phyloP scores from a whole-genome alignment of 2,888 invertebrate genomes.

The Salpingus planirostris region DNA sequence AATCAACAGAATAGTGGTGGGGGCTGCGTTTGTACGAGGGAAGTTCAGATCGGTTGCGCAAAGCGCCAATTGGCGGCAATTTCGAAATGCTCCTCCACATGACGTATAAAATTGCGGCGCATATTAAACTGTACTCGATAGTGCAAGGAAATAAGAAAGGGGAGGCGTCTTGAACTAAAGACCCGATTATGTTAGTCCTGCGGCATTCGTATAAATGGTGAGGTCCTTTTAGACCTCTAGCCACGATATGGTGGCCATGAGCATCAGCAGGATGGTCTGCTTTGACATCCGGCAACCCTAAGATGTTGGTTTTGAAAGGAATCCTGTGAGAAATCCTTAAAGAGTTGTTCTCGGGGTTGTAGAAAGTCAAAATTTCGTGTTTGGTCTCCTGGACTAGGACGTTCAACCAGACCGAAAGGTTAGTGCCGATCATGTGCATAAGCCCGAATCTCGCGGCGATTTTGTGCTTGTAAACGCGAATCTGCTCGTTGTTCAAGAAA shows the following conservation, averaged over 20 bases:
- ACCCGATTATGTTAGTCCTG: conserved; percentile 82
- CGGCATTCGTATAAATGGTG: conserved; percentile 84
- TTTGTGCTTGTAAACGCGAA: conserved; percentile 82
- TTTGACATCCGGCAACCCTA: conserved; percentile 32
- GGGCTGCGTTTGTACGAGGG: conserved; percentile 67
- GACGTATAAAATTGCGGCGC: conserved; percentile 91
- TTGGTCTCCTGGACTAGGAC: conserved; percentile 92
- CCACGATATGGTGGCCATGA: conserved; percentile 54
- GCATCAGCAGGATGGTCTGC: conserved; percentile 35
- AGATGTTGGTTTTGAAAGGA: conserved; percentile 45
- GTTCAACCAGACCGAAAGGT: conserved; percentile 93
- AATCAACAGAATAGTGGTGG: conserved; percentile 89
- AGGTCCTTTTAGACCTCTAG: conserved; percentile 74
- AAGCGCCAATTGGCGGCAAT: conserved; percentile 39
- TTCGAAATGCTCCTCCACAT: conserved; percentile 90
- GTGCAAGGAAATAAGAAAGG: conserved; percentile 85
- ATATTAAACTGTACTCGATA: conserved; percentile 93
- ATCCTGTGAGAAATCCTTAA: conserved; percentile 69
- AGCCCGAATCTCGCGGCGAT: conserved; percentile 88
- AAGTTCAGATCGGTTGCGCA: conserved; percentile 41
- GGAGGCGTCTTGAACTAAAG: conserved; percentile 43
- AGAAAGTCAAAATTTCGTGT: conserved; percentile 87
- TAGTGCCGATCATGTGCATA: conserved; percentile 99
- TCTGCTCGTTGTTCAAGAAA: conserved; percentile 94
- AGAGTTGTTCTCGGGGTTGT: conserved; percentile 81